phyloP scores from a whole-genome alignment of 2,113 vertebrate species.

The Ginglymostoma cirratum region DNA sequence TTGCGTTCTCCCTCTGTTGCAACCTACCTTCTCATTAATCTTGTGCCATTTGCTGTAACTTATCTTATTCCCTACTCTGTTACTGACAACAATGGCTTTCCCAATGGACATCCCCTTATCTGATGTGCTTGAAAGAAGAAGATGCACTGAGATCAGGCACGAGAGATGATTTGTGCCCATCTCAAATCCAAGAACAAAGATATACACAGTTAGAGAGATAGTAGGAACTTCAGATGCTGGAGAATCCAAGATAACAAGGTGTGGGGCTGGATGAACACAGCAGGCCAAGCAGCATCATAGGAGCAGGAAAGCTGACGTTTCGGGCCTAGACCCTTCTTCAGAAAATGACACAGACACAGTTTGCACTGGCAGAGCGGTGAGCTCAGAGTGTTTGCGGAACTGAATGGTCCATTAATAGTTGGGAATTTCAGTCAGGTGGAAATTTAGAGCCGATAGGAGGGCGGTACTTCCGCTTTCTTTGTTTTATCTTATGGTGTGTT shows the following conservation, averaged over 20 bases:
- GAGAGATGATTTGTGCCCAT: neutral
- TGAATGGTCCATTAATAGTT: no score
- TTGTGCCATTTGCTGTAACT: neutral
- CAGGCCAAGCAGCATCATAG: no score
- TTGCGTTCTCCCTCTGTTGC: neutral
- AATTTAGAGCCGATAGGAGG: no score
- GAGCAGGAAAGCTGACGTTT: no score
- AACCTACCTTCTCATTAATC: neutral
- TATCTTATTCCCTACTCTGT: neutral
- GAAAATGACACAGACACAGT: neutral
- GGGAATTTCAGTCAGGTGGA: no score
- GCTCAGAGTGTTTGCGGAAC: no score
- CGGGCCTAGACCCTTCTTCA: no score
- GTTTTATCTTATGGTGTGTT: no score
- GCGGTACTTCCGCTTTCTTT: no score
- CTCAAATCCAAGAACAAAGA: neutral
- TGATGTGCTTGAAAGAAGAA: neutral
- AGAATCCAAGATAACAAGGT: no score
- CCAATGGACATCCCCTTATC: neutral
- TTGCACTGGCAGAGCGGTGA: neutral
- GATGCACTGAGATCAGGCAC: neutral
- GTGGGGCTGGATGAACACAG: no score
- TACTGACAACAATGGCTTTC: neutral
- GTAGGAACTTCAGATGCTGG: no score
- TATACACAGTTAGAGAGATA: neutral